These are phyloP conservation scores for Lichenostomus cassidix DNA, from an alignment of 2,113 vertebrate species.

Conservation along the genomic window DNA sequence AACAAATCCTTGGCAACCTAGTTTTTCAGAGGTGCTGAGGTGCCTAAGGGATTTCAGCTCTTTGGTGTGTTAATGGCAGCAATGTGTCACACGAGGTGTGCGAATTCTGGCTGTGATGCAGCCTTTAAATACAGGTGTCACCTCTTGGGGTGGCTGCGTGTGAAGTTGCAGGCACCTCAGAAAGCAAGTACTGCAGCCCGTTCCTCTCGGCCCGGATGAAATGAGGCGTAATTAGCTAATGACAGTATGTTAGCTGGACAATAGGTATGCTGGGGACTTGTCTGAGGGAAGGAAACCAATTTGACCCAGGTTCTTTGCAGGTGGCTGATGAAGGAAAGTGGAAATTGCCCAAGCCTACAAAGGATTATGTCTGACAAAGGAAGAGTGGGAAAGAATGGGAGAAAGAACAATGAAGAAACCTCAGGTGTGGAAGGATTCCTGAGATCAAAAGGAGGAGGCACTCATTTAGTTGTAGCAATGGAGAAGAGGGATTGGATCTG, in stretches of 20 bases:
- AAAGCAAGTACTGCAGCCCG: background rate
- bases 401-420: background rate
- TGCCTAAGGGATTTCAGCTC: background rate
- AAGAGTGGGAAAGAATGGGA: background rate
- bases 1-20: background rate
- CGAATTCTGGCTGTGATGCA: background rate
- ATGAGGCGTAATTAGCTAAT: background rate
- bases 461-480: background rate
- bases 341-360: background rate
- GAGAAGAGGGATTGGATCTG: background rate
- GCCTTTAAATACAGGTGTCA: background rate
- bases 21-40: background rate
- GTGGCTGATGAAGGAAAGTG: conserved; percentile 19
- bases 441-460: background rate
- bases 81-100: background rate
- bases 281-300: background rate
- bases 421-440: background rate
- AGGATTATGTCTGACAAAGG: conserved; percentile 2
- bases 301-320: background rate
- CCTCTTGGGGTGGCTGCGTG: background rate
- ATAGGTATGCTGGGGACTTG: background rate
- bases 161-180: background rate
- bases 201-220: background rate
- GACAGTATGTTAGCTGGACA: background rate
- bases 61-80: background rate